Conservation (phyloP, 2,113 vertebrate species). For the Anguilla japonica region DNA sequence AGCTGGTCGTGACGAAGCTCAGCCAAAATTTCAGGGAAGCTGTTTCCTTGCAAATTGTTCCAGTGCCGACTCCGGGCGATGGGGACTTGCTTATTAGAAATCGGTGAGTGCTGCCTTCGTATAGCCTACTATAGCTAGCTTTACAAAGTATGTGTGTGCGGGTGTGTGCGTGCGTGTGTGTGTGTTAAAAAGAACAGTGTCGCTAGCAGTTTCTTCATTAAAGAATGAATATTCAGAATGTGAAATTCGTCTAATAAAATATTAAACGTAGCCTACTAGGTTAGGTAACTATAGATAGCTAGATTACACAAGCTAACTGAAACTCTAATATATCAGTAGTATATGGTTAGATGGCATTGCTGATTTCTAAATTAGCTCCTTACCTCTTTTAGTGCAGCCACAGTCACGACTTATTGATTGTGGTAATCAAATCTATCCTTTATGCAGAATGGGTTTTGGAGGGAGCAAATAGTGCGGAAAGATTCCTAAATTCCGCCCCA, state of each 20-base stretch:
- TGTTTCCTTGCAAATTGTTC: conserved; percentile 68
- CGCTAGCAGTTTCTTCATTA: neutral
- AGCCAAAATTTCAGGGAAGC: conserved; percentile 85
- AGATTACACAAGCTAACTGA: neutral
- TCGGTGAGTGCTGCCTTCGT: conserved; percentile 78
- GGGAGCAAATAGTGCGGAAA: conserved; percentile 57
- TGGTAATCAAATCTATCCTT: conserved; percentile 37
- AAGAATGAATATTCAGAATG: neutral
- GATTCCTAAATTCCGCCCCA: conserved; percentile 66
- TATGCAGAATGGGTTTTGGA: conserved; percentile 41
- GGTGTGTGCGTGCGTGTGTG: neutral
- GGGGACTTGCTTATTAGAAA: conserved; percentile 87
- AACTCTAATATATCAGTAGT: neutral
- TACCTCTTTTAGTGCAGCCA: conserved; percentile 27
- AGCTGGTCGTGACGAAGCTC: conserved; percentile 83
- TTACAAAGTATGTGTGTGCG: neutral
- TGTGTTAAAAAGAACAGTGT: neutral
- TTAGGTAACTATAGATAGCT: neutral
- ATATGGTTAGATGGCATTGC: neutral
- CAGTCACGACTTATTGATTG: conserved; percentile 21
- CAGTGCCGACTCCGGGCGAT: conserved; percentile 85
- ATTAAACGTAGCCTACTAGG: neutral
- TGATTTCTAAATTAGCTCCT: conserved; percentile 6
- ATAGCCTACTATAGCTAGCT: conserved; percentile 14
- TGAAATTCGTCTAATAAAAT: neutral